These are phyloP conservation scores for Gallinago media DNA, from an alignment of 2,113 vertebrate genomes.

Conservation along the genomic window DNA sequence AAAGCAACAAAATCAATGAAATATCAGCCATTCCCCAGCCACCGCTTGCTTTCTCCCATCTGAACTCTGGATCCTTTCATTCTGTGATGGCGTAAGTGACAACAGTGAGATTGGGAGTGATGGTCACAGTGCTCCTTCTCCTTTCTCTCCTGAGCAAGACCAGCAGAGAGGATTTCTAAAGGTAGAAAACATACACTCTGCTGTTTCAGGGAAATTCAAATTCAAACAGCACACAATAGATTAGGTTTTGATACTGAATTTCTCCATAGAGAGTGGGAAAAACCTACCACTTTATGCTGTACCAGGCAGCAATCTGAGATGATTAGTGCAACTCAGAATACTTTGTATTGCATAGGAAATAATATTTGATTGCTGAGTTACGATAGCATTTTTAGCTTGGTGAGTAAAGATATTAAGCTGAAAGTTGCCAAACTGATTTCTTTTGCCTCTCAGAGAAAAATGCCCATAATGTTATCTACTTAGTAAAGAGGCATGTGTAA, in stretches of 20 bases:
- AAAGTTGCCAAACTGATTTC: neutral
- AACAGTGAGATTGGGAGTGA: neutral
- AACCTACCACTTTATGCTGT: neutral
- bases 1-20: slow-evolving; percentile 59
- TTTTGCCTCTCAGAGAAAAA: neutral
- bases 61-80: slow-evolving; percentile 7
- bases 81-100: neutral
- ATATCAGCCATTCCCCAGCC: slow-evolving; percentile 40
- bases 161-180: neutral
- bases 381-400: neutral
- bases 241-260: neutral
- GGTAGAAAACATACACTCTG: neutral
- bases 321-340: neutral
- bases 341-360: neutral
- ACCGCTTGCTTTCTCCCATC: neutral
- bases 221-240: neutral
- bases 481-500: neutral
- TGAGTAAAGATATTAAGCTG: neutral
- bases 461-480: neutral
- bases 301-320: neutral
- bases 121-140: neutral
- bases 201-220: neutral
- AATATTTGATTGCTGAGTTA: neutral
- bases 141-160: neutral
- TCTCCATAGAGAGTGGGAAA: neutral